Conservation (phyloP, 2,888 invertebrate genomes). For the Thymelicus acteon region DNA sequence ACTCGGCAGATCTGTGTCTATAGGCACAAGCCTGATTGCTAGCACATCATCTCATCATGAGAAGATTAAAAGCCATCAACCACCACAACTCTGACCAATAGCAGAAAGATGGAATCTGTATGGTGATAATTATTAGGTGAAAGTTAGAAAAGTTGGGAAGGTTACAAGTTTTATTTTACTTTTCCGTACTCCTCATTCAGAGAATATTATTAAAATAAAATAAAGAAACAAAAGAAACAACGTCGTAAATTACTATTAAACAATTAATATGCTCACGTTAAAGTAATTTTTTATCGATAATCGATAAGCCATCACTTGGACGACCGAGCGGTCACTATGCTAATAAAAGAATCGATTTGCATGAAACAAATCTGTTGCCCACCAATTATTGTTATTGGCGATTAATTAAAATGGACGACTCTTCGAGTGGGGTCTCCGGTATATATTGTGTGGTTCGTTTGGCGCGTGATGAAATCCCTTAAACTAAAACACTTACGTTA, state of each 20-base stretch:
- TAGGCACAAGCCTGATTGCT: no score
- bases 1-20: no score
- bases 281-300: constrained; percentile 37
- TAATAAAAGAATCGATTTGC: constrained; percentile 67
- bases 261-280: not conserved
- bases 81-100: no score
- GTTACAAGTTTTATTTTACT: no score
- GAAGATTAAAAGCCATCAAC: no score
- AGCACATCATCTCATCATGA: no score
- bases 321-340: constrained; percentile 56
- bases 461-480: constrained; percentile 9
- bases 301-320: constrained; percentile 44
- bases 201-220: not conserved
- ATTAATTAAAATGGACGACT: constrained; percentile 64
- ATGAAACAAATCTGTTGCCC: constrained; percentile 68
- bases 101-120: no score
- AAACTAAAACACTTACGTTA: not conserved
- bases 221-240: not conserved
- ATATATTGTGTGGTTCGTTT: constrained; percentile 19
- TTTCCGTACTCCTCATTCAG: no score
- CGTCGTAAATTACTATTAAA: not conserved
- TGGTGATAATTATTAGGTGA: no score
- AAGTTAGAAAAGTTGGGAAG: no score
- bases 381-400: constrained; percentile 69
- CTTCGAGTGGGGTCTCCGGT: constrained; percentile 56